A percentile compares a stretch with the other conserved stretches of the same genome.
phyloP scores from a whole-genome alignment of 2,113 vertebrate genomes.

The pig (Sus scrofa) region T2T-Sscrofa CM000814.6:93154001-93154500 shows the following conservation, averaged over 20 bases:
- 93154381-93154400: background rate
- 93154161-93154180: background rate
- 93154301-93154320: background rate
- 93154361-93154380: background rate
- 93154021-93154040: background rate
- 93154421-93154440: background rate
- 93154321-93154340: background rate
- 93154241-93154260: background rate
- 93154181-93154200: background rate
- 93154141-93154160: background rate
- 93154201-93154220: background rate
- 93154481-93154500: too few species aligned
- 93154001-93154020: background rate
- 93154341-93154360: background rate
- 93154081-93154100: slow-evolving; percentile 1
- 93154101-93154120: background rate
- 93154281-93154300: background rate
- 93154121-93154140: background rate
- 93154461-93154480: too few species aligned
- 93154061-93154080: slow-evolving; percentile 36
- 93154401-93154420: background rate
- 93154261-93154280: background rate
- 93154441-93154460: too few species aligned
- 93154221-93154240: background rate
- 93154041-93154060: too few species aligned